Evolutionary conservation across 2,888 invertebrate species (phyloP).

Genomic region (Melieria picta): DNA sequence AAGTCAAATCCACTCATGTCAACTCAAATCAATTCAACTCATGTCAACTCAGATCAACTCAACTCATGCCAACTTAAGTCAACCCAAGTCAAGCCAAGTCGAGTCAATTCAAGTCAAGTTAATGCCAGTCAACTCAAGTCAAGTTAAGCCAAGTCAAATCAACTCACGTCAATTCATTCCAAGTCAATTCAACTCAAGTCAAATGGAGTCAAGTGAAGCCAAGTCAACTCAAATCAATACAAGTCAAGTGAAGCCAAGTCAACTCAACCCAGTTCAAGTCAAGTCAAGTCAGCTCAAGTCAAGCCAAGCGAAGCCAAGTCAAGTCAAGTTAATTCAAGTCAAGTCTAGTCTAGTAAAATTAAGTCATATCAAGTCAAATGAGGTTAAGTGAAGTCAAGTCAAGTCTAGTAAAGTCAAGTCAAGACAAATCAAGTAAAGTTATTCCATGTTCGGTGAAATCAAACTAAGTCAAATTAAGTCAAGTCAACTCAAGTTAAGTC

Average conservation of each 20-base stretch:
- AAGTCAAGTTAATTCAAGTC: constrained; percentile 4
- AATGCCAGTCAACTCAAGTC: background rate
- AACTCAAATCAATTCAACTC: constrained; percentile 6
- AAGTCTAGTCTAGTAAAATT: constrained; percentile 7
- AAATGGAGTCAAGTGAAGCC: background rate
- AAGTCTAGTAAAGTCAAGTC: constrained; percentile 6
- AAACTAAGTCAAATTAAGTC: background rate
- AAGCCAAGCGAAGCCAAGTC: constrained; percentile 1
- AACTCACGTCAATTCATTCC: no score
- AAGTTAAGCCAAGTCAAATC: no score
- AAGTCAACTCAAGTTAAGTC: background rate
- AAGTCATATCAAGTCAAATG: constrained; percentile 4
- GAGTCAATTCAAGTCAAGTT: no score
- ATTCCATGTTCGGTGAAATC: background rate
- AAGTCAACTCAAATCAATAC: constrained; percentile 1
- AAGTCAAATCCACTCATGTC: background rate
- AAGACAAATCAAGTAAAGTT: constrained; percentile 4
- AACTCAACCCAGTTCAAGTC: background rate
- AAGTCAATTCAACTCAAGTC: background rate
- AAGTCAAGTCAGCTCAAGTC: background rate
- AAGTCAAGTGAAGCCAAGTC: background rate
- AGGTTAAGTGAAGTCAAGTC: background rate
- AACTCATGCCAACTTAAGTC: background rate
- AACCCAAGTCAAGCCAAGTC: no score
- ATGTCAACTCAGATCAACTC: background rate